These are phyloP conservation scores for Lomographa bimaculata DNA, from an alignment of 2,888 invertebrate genomes.

Conservation along the genomic window DNA sequence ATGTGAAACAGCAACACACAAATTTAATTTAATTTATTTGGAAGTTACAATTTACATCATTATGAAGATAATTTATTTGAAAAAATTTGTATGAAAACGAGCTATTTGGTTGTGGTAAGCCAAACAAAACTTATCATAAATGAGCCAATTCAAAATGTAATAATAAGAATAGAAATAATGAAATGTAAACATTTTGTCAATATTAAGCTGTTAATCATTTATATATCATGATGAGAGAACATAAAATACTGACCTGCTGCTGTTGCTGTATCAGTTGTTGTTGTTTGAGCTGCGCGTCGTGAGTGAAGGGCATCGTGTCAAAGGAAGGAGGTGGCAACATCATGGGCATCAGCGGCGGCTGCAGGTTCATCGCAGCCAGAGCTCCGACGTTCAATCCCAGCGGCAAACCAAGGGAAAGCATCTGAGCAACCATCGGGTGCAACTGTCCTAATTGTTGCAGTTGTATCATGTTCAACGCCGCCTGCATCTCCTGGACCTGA, in stretches of 20 bases:
- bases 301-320: constrained; percentile 85
- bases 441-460: constrained; percentile 93
- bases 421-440: constrained; percentile 95
- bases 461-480: constrained; percentile 93
- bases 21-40: too few relatives aligned
- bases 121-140: too few relatives aligned
- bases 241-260: constrained; percentile 83
- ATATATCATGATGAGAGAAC: too few relatives aligned
- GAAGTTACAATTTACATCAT: too few relatives aligned
- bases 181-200: too few relatives aligned
- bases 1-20: too few relatives aligned
- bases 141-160: too few relatives aligned
- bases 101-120: too few relatives aligned
- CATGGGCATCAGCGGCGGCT: constrained; percentile 94
- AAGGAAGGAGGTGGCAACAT: constrained; percentile 94
- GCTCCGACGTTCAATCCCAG: constrained; percentile 91
- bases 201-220: too few relatives aligned
- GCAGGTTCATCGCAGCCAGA: constrained; percentile 96
- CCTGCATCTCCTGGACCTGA: constrained; percentile 93
- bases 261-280: constrained; percentile 88
- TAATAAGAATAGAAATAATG: too few relatives aligned
- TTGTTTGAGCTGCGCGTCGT: constrained; percentile 87
- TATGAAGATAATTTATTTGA: too few relatives aligned
- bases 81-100: too few relatives aligned
- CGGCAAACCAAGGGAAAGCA: constrained; percentile 92